Evolutionary conservation across 2,797 vertebrate species (phyloP).

Genomic region (Galagoides demidoff): DNA sequence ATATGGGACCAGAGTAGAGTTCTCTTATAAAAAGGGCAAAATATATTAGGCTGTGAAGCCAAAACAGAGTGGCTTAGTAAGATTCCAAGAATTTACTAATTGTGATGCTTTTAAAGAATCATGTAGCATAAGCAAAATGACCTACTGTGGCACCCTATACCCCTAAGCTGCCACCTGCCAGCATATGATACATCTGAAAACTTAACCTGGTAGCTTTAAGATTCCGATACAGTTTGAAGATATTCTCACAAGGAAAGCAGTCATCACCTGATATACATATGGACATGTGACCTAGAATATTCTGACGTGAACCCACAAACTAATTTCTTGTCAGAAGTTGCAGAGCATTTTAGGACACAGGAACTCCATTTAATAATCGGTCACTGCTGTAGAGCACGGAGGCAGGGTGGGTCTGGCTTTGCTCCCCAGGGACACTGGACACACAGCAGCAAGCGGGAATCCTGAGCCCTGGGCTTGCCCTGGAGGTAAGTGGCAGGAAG

Average conservation of each 20-base stretch:
- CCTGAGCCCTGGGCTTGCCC: background rate
- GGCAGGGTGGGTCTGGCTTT: background rate
- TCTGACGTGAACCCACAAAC: background rate
- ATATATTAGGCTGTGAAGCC: background rate
- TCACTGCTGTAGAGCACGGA: background rate
- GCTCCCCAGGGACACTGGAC: background rate
- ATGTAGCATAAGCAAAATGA: background rate
- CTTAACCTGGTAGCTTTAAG: background rate
- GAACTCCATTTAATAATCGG: background rate
- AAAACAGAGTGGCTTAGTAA: background rate
- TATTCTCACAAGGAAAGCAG: background rate
- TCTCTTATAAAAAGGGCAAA: background rate
- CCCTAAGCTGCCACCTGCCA: background rate
- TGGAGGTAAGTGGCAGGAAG: background rate
- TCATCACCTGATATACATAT: background rate
- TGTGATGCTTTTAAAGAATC: background rate
- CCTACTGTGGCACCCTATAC: fast-evolving
- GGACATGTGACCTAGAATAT: background rate
- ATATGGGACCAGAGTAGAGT: background rate
- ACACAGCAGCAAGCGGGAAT: background rate
- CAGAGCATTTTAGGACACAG: background rate
- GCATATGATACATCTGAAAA: background rate
- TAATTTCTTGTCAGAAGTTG: background rate
- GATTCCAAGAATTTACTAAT: background rate
- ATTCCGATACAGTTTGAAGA: background rate